Base-by-base conservation (phyloP, 30 jellyfish, hydroid and myxozoan species). In the Clytia hemisphaerica region DNA sequence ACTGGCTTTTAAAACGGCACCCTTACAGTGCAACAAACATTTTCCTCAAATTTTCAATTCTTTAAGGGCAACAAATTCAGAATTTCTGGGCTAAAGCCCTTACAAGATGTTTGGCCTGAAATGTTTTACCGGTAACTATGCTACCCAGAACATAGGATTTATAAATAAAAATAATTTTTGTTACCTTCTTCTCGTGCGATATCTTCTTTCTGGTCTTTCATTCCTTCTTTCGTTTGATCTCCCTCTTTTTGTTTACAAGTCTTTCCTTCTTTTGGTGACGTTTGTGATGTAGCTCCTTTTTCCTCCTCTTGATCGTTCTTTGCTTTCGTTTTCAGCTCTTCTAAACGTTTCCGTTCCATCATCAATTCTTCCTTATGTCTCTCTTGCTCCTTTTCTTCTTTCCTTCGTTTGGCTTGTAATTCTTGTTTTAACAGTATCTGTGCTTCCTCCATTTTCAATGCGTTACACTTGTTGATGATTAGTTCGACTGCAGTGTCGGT, bases 391-490 rank as follows among this genome's bases (percentile, higher is more conserved):
- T 33, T 50, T 50, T 18, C 64, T 50, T n/a, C 19, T 50, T 50
- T 50, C 25, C 64, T 33, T 50, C 25, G 4, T 50, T 33, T 50
- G 70, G 9, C 7, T 19, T 46, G 32, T 44, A 9, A 6, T 55
- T 55, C 49, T 55, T 55, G 3, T 19, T 19, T 26, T 55, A n/a
- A 6, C 4, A 46, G 46, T 5, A 12, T 26, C 48, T 55, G 46
- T 55, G 46, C 18, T 19, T 16, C 6, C 31, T 71, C 18, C 2
- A 58, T 69, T 34, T 45, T 67, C 37, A 66, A 54, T 19, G 49
- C 35, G 10, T 68, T 72, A 33, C 93, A 78, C 45, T 78, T 15
- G 18, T 67, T 80, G 12, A 70, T 27, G 44, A 78, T 35, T n/a
- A 6, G 37, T 15, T 32, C 37, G 15, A 78, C 60, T 78, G 71